Evolutionary conservation across 2,888 invertebrate genomes (phyloP), one percentile per base, ranked within the genome.

Genomic region (Caenorhabditis uteleia): DNA sequence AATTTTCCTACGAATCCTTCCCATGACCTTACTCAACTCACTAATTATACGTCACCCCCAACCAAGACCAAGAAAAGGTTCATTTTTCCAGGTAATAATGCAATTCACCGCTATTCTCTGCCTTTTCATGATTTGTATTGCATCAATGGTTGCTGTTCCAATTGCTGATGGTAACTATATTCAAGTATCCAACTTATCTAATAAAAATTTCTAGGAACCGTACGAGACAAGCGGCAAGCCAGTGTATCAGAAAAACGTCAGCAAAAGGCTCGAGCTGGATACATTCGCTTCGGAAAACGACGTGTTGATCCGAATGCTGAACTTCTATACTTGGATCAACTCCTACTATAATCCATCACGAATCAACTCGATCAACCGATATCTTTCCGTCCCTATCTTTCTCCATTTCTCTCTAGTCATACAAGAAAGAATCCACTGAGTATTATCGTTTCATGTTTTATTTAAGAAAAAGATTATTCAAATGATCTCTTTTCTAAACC

Each of bases 221-320:
- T n/a, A 10, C 31, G 31, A 29, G 7, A 29, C 14, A 7, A 14
- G 31, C 31, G 31, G 31, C 31, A 29, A 7, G 7, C 31, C 7
- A 29, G 14, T 29, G 31, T 44, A 8, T 7, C 59, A 27, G 66
- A 66, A 40, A 66, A 66, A 36, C 55, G 59, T 43, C 66, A 66
- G 42, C 42, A 46, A 23, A 66, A 66, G 26, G 46, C 59, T 3
- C 59, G 67, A 3, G 45, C 57, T 20, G 67, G 67, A 21, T 67
- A 67, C 57, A 67, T 67, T 27, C 48, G 67, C 7, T 67, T 67
- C 67, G 67, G 67, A 47, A 67, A 67, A 31, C 54, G 61, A 45
- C 44, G 57, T 47, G 56, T 51, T 45, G 64, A 68, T 23, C 68
- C 68, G 26, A 68, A 68, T 34, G 64, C 64, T 33, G 68, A 68